phyloP scores from a whole-genome alignment of 2,113 vertebrate species.

The Condylura cristata region DNA sequence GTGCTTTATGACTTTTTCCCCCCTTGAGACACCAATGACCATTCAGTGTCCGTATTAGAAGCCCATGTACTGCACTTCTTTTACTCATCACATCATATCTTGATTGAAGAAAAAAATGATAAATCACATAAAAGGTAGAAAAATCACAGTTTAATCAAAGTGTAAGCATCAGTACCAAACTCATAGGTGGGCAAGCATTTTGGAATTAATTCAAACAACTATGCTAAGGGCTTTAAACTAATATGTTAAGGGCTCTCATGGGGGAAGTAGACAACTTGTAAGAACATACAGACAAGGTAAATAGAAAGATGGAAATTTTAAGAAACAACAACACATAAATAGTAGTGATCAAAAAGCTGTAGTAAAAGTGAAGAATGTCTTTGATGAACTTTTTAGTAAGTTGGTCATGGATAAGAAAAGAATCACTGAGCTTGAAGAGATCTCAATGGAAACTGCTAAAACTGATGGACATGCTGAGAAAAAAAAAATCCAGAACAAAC shows the following conservation, averaged over 20 bases:
- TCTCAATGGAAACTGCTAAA: neutral
- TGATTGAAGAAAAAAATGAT: neutral
- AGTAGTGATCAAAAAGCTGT: neutral
- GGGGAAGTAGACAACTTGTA: neutral
- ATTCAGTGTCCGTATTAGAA: neutral
- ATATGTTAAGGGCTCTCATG: neutral
- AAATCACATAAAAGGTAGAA: neutral
- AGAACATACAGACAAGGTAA: neutral
- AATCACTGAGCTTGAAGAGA: neutral
- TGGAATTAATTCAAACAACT: neutral
- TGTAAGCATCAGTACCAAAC: neutral
- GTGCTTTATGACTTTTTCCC: too few species aligned
- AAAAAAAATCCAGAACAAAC: neutral
- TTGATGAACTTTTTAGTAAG: neutral
- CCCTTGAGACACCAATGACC: too few species aligned
- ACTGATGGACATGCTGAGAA: neutral
- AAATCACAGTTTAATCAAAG: neutral
- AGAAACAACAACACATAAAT: neutral
- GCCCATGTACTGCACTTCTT: neutral
- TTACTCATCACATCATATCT: neutral
- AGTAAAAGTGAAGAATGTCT: neutral
- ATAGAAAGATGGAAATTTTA: neutral
- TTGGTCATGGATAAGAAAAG: neutral
- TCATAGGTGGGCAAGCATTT: neutral
- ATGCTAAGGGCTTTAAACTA: too few species aligned